Evolutionary conservation across 2,797 vertebrate species (phyloP).

Genomic region (Potorous gilbertii): DNA sequence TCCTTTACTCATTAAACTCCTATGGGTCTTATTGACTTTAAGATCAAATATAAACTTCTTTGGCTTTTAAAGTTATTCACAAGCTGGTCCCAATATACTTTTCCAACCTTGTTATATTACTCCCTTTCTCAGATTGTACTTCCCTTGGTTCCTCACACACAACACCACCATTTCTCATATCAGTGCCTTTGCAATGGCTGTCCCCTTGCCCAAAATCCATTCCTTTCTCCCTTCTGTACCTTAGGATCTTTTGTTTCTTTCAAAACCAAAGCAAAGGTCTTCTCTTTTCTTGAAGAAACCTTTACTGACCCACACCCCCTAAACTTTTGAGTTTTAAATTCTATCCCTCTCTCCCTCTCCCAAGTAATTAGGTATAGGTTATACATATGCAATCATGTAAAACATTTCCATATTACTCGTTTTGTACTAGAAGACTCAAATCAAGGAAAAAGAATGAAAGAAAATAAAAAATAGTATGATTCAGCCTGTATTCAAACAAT

Average conservation of each 20-base stretch:
- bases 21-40: background rate
- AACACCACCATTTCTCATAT: too few species aligned
- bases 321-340: background rate
- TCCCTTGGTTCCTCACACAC: background rate
- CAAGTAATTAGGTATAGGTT: background rate
- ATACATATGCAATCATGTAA: too few species aligned
- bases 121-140: background rate
- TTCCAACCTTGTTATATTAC: background rate
- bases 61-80: background rate
- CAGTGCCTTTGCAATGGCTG: too few species aligned
- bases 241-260: background rate
- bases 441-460: background rate
- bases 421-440: background rate
- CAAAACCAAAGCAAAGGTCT: too few species aligned
- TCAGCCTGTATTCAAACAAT: background rate
- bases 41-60: background rate
- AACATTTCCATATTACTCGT: background rate
- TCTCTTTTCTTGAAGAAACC: too few species aligned
- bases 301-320: background rate
- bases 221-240: background rate
- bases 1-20: background rate
- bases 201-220: background rate
- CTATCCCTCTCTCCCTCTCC: background rate
- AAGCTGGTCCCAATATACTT: background rate
- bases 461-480: background rate